Conservation (phyloP, 2,797 vertebrate species). For the Aulostomus chinensis region DNA sequence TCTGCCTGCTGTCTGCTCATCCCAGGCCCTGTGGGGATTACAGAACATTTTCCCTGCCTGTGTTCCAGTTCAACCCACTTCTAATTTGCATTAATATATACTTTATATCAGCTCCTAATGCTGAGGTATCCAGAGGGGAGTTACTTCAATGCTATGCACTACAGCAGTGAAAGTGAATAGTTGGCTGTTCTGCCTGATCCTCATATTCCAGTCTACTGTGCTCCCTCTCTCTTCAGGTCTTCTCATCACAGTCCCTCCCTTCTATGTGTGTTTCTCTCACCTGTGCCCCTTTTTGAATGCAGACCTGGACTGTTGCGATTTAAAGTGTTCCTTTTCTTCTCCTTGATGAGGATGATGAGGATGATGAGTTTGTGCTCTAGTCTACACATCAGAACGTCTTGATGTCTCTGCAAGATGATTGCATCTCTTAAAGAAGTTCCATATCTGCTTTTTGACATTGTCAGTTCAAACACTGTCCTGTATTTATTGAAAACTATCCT, state of each 20-base stretch:
- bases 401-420: constrained; percentile 8
- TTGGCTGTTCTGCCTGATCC: constrained; percentile 27
- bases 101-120: constrained; percentile 56
- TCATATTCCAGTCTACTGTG: constrained; percentile 6
- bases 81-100: constrained; percentile 69
- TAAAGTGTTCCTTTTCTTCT: constrained; percentile 8
- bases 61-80: constrained; percentile 35
- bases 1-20: constrained; percentile 40
- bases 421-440: background rate
- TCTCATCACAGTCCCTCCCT: constrained; percentile 1
- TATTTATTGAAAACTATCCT: constrained; percentile 15
- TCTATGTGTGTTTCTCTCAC: background rate
- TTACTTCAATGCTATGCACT: no score
- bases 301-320: no score
- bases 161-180: constrained; percentile 29
- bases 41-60: constrained; percentile 29
- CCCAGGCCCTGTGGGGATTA: constrained; percentile 33
- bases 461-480: constrained; percentile 20
- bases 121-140: constrained; percentile 17
- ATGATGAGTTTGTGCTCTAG: no score
- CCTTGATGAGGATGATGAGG: no score
- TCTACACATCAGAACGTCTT: no score
- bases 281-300: background rate
- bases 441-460: constrained; percentile 8
- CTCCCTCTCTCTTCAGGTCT: constrained; percentile 20